Base-by-base conservation (phyloP, 2,797 vertebrate species). In the Enteromius trimaculatus region DNA sequence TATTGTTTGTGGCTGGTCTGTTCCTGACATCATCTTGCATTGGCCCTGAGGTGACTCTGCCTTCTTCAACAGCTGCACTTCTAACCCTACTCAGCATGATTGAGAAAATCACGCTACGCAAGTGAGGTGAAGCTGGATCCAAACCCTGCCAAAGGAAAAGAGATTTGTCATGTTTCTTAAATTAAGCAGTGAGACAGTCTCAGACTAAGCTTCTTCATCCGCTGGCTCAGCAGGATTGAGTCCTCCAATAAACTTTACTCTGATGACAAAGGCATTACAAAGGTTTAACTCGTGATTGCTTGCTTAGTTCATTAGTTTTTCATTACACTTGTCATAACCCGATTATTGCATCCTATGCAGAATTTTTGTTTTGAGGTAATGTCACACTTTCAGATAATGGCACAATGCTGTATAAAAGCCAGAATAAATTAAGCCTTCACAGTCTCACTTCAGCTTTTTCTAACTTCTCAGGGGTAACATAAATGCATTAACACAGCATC, bases 181-280 rank as follows among this genome's bases (percentile, higher is more conserved):
- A 58, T 11, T 23, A 58, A 23, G n/a, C 42, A 58, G 71, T 60
- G 26, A 60, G 71, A 75, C 11, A 68, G 84, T 44, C 65, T 47
- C 37, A 39, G 39, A 39, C 53, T 84, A 84, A 84, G 82, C 68
- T 65, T 71, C 55, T 72, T 84, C 42, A 72, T 84, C 66, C 13
- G 37, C 82, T 72, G 51, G 6, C 29, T 37, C 82, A 19, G 75
- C 82, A 79, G n/a, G 55, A 58, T 58, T 58, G n/a, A 58, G n/a
- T 23, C n/a, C 1, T 21, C 34, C 21, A 58, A 2, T 39, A 37
- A 75, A 58, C 51, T 39, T 75, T 76, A 60, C 13, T 17, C 13
- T 16, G 6, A 21, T 58, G n/a, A 58, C 31, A 23, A 39, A 55
- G 51, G 31, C 21, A 58, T 76, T 6, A 37, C 21, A 74, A 34